Percentiles rank a stretch among this genome's conserved stretches.
These are phyloP conservation scores for Sarcophaga variegata DNA, from an alignment of 2,888 invertebrate species.

Conservation along the genomic window DNA sequence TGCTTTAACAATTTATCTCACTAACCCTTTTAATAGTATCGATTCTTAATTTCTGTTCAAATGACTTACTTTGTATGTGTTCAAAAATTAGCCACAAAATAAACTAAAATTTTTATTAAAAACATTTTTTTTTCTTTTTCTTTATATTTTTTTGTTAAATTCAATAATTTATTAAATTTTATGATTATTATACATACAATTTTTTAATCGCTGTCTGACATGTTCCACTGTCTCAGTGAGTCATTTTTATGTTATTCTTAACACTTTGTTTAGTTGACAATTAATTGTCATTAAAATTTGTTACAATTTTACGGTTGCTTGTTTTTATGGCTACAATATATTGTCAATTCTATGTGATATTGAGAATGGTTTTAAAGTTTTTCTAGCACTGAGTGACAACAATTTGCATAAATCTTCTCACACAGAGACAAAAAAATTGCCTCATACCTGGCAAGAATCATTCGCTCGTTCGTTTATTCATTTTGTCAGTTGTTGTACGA, in stretches of 20 bases:
- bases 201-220: neutral
- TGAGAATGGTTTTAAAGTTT: too few species aligned
- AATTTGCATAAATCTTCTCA: conserved; percentile 62
- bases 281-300: conserved; percentile 61
- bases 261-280: conserved; percentile 49
- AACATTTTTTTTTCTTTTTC: too few species aligned
- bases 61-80: too few species aligned
- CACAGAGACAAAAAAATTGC: neutral
- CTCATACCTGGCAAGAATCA: conserved; percentile 45
- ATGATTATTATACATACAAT: neutral
- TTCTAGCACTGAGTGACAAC: neutral
- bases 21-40: too few species aligned
- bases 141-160: neutral
- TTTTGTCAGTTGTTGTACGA: neutral
- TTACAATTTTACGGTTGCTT: conserved; percentile 35
- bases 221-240: conserved; percentile 27
- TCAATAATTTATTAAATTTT: neutral
- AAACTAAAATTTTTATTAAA: too few species aligned
- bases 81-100: too few species aligned
- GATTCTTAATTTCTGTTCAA: too few species aligned
- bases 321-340: neutral
- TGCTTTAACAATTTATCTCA: conserved; percentile 59
- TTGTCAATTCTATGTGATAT: neutral
- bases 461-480: neutral
- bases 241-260: conserved; percentile 51